phyloP scores from a whole-genome alignment of 2,797 vertebrate genomes.

The Protonibea diacanthus region DNA sequence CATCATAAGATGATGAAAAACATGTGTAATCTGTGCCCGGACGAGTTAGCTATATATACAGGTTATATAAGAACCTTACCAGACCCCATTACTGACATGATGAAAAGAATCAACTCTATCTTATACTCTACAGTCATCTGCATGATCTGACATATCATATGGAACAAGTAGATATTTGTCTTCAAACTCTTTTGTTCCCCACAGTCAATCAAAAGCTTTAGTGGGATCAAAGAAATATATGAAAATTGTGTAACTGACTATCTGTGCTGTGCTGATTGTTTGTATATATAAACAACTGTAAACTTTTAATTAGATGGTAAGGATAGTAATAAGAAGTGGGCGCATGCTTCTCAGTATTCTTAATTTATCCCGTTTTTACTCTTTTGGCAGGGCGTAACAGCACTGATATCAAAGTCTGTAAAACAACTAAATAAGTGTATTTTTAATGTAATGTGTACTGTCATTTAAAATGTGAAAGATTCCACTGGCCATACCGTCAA shows the following conservation, averaged over 20 bases:
- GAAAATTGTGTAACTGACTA: no score
- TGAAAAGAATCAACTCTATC: neutral
- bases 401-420: neutral
- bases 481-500: no score
- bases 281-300: no score
- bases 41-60: neutral
- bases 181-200: neutral
- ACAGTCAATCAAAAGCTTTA: neutral
- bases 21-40: constrained; percentile 2
- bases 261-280: no score
- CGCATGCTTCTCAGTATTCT: no score
- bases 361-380: no score
- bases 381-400: no score
- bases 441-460: neutral
- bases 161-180: neutral
- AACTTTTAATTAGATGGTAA: no score
- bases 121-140: neutral
- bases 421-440: neutral
- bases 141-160: neutral
- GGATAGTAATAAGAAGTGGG: neutral
- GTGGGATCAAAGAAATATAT: neutral
- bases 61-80: constrained; percentile 1
- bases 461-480: neutral
- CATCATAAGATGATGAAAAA: neutral
- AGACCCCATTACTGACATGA: constrained; percentile 5